Evolutionary conservation across 1,140 invertebrate species (phyloP), one percentile per base, ranked within the genome.

Genomic region (Drosophila tani): DNA sequence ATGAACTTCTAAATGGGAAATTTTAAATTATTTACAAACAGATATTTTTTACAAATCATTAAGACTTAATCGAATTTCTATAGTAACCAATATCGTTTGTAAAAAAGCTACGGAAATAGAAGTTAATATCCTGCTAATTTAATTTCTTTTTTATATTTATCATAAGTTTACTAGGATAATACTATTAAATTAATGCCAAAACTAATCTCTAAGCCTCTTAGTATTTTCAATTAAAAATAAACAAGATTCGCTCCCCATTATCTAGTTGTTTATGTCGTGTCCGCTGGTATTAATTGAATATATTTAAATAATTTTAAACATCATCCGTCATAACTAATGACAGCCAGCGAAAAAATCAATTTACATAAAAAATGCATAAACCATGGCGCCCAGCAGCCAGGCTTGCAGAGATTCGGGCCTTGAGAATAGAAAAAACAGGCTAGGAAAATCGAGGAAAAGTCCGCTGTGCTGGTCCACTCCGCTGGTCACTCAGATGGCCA

Each of bases 321-420:
- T 63, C 85, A 85, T 88, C 81, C 63, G 71, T 88, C 85, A 88
- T 90, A 86, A 85, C 70, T 88, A 88, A 88, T 90, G 85, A 82
- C 81, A 76, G 74, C 3, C 59, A 43, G 53, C 21, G 38, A 27
- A 79, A 79, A 84, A 90, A 90, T 85, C 65, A 88, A 88, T 90
- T 90, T 88, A 65, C 85, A 90, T 88, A 90, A 90, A 90, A 88
- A 90, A 90, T 88, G 75, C 85, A 88, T 84, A 75, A 79, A 60
- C 81, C 85, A 63, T 88, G 84, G 84, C 84, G 84, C 85, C 85
- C 85, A 81, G 49, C 67, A 19, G 3, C 21, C 27, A 70, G 47
- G 3, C 24, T 14, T 27, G 40, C 19, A 55, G 49, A 46, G 49
- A 46, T 67, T 55, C 49, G 64, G 49, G 67, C 63, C 49, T 70